phyloP scores from a whole-genome alignment of 2,113 vertebrate species.

The Alligator mississippiensis region DNA sequence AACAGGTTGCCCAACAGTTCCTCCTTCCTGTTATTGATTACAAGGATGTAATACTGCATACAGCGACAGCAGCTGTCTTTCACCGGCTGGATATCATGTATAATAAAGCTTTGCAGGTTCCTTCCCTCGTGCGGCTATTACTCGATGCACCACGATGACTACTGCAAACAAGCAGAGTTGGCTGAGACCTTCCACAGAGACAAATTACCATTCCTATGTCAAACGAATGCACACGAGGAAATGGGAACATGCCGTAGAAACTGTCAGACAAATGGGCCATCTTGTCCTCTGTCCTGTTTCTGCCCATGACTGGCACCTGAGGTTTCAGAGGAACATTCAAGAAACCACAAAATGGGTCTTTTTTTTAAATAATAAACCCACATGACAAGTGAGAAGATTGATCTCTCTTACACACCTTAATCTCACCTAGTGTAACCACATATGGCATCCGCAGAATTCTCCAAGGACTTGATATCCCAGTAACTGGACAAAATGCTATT shows the following conservation, averaged over 20 bases:
- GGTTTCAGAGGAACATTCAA: background rate
- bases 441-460: background rate
- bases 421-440: background rate
- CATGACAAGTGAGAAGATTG: background rate
- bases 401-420: background rate
- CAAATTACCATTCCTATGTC: background rate
- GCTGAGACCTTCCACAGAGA: background rate
- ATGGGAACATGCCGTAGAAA: fast-evolving
- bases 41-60: conserved; percentile 8
- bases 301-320: background rate
- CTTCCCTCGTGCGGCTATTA: background rate
- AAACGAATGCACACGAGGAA: background rate
- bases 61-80: conserved; percentile 65
- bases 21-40: conserved; percentile 64
- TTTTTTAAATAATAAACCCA: background rate
- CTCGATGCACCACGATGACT: background rate
- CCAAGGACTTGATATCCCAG: background rate
- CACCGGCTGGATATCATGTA: conserved; percentile 41
- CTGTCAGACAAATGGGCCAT: fast-evolving
- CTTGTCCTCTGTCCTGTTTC: background rate
- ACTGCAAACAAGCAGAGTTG: conserved; percentile 21
- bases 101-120: conserved; percentile 56
- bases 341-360: background rate
- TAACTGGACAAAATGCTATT: background rate
- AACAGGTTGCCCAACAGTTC: conserved; percentile 68